Evolutionary conservation across 2,888 invertebrate species (phyloP), one percentile per base, ranked within the genome.

Genomic region (Hylaea fasciaria): DNA sequence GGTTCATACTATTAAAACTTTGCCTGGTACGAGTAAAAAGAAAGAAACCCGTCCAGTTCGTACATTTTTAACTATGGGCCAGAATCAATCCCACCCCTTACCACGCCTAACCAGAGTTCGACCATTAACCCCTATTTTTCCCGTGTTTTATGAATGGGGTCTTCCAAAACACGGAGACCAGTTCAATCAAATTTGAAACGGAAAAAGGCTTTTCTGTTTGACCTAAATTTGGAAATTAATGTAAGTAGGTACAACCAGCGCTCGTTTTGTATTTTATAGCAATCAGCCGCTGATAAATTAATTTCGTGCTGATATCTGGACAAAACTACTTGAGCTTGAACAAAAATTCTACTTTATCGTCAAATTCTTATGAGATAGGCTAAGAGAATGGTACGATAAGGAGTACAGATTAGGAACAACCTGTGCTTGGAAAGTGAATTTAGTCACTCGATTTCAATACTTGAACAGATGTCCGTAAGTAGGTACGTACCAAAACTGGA

Each of bases 61-160:
- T 54, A 49, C 46, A 60, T 60, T 60, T 54, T 60, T 55, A 55
- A 60, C 17, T 14, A 50, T 50, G 43, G 45, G 9, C 50, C 37
- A 40, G 49, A 60, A 51, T 51, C 54, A 55, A 60, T 60, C 50
- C 28, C 45, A 10, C 32, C 50, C 22, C 50, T n/a, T 46, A 28
- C 46, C 35, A 28, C 28, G 46, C 14, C 46, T n/a, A 47, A 37
- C 44, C 49, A 32, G 50, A 50, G 39, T 49, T 55, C 16, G 59
- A 2, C 45, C 45, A 60, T 60, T 51, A 29, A 51, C 44, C 35
- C 16, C n/a, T 13, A 11, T 17, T 22, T 13, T 16, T 37, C 43
- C 40, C 43, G 41, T 35, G 40, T 47, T 52, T 58, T 58, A 58
- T 48, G 32, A 45, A 13, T 16, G 28, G 37, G 46, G 48, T 41